Conservation (phyloP, 2,113 vertebrate species). For the Hyla sarda region DNA sequence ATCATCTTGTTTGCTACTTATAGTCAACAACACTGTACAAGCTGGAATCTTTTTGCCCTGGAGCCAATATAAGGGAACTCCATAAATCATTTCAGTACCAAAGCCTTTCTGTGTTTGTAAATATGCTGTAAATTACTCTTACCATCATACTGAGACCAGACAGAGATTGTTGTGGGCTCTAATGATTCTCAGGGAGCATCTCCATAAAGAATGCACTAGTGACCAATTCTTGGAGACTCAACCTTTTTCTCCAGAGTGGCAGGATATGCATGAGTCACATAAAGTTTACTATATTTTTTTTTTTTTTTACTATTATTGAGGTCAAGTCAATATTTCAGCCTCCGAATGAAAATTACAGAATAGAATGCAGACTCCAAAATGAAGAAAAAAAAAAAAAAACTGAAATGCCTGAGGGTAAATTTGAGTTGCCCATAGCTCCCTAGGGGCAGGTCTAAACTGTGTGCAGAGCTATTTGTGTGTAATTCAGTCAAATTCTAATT, state of each 20-base stretch:
- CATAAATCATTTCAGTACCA: constrained; percentile 50
- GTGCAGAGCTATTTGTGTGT: constrained; percentile 82
- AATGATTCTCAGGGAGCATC: constrained; percentile 31
- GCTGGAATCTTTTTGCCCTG: constrained; percentile 48
- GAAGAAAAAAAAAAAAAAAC: constrained; percentile 64
- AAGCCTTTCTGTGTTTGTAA: constrained; percentile 49
- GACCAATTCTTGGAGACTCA: neutral
- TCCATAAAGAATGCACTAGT: neutral
- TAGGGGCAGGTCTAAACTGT: constrained; percentile 81
- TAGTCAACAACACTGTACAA: constrained; percentile 39
- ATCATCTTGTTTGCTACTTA: constrained; percentile 52
- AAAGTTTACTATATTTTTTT: constrained; percentile 23
- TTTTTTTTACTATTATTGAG: constrained; percentile 44
- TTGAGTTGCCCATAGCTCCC: constrained; percentile 86
- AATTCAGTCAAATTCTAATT: constrained; percentile 90
- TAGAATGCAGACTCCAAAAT: constrained; percentile 78
- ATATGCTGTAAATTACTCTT: constrained; percentile 44
- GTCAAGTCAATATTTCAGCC: constrained; percentile 55
- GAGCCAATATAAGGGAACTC: constrained; percentile 38
- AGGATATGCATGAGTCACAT: neutral
- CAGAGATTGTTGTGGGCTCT: constrained; percentile 29
- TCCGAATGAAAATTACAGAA: constrained; percentile 63
- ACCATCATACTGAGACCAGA: constrained; percentile 12
- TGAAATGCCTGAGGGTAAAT: constrained; percentile 84
- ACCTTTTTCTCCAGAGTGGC: neutral